phyloP scores from a whole-genome alignment of 2,113 vertebrate genomes.

The Machaerirhynchus nigripectus region DNA sequence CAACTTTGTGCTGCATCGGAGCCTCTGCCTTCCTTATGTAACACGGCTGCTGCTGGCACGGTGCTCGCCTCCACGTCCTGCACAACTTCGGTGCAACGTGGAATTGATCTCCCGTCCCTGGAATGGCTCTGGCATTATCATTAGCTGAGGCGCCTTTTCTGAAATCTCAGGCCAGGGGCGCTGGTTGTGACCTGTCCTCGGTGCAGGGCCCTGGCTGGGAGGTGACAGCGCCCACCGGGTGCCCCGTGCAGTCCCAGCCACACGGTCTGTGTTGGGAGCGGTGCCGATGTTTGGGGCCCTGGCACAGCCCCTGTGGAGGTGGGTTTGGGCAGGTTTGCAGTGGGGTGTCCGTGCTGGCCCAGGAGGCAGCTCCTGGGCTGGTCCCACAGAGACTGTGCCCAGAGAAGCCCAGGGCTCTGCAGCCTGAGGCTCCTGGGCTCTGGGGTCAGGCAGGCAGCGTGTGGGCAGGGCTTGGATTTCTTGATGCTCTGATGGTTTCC shows the following conservation, averaged over 20 bases:
- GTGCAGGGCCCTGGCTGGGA: background rate
- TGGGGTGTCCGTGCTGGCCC: background rate
- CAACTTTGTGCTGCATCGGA: conserved; percentile 49
- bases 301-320: background rate
- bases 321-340: background rate
- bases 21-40: conserved; percentile 46
- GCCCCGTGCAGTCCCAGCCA: accelerated
- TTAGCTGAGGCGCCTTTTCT: background rate
- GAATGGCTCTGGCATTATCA: background rate
- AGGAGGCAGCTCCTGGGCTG: background rate
- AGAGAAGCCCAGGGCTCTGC: background rate
- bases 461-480: background rate
- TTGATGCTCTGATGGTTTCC: background rate
- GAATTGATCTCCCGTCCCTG: background rate
- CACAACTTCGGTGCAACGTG: conserved; percentile 2
- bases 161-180: background rate
- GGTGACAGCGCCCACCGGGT: background rate
- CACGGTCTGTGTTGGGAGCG: accelerated
- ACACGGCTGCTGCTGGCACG: conserved; percentile 32
- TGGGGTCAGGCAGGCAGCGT: background rate
- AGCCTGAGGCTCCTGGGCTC: accelerated
- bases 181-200: accelerated
- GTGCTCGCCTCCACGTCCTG: conserved; percentile 28
- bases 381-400: accelerated
- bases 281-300: background rate